phyloP scores from a whole-genome alignment of 2,797 vertebrate species.

The Alcedo atthis region DNA sequence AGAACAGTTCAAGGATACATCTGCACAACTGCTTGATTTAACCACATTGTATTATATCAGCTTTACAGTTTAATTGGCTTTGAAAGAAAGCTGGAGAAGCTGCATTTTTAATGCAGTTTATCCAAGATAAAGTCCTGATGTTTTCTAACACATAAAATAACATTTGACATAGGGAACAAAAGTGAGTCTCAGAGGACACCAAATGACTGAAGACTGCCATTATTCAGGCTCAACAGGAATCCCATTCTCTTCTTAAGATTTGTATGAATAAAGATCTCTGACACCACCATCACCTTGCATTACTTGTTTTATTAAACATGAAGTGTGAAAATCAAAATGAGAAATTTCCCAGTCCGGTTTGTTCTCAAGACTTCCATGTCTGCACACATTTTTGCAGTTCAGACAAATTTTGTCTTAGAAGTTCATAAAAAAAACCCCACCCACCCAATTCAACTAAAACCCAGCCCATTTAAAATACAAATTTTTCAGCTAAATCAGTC shows the following conservation, averaged over 20 bases:
- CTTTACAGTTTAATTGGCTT: constrained; percentile 50
- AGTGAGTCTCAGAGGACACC: constrained; percentile 16
- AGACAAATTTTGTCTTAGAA: not conserved
- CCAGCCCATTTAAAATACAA: not conserved
- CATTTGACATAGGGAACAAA: constrained; percentile 42
- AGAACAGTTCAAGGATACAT: constrained; percentile 25
- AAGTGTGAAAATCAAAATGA: not conserved
- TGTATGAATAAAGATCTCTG: constrained; percentile 7
- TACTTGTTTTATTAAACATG: not conserved
- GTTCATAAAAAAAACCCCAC: not conserved
- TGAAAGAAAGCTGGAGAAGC: not conserved
- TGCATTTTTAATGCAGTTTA: not conserved
- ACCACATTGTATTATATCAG: constrained; percentile 41
- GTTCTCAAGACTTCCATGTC: not conserved
- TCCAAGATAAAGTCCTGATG: constrained; percentile 6
- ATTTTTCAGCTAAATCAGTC: not conserved
- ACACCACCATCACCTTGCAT: not conserved
- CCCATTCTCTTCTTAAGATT: not conserved
- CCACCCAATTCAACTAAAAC: not conserved
- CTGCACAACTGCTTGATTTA: constrained; percentile 28
- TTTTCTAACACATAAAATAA: constrained; percentile 19
- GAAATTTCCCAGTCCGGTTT: not conserved
- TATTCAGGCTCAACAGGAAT: constrained; percentile 35
- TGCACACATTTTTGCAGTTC: not conserved
- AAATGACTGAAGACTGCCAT: constrained; percentile 14